Evolutionary conservation across 1,140 invertebrate species (phyloP).

Genomic region (Cydia pomonella): DNA sequence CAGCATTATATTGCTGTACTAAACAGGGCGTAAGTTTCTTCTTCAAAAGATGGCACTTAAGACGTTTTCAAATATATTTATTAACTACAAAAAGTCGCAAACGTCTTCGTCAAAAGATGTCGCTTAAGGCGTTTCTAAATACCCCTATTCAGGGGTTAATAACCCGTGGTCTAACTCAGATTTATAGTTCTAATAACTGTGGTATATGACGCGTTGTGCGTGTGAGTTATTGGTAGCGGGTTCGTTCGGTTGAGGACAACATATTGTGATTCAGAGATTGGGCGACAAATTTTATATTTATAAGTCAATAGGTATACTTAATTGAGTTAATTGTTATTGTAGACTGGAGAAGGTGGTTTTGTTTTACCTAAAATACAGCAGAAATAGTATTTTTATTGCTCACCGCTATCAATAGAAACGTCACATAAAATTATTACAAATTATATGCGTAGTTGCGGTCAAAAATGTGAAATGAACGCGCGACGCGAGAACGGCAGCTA

Average conservation of each 20-base stretch:
- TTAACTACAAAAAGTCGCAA: not conserved
- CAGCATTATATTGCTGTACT: too few relatives aligned
- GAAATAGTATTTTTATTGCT: too few relatives aligned
- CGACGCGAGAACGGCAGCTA: too few relatives aligned
- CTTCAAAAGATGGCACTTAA: not conserved
- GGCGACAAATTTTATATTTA: not conserved
- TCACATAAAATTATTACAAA: too few relatives aligned
- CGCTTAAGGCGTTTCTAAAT: not conserved
- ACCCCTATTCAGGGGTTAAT: not conserved
- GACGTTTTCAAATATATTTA: not conserved
- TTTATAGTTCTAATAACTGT: slow-evolving; percentile 8
- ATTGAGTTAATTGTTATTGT: too few relatives aligned
- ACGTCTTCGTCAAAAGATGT: not conserved
- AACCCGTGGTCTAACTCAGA: slow-evolving; percentile 8
- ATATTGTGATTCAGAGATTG: not conserved
- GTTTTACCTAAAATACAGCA: too few relatives aligned
- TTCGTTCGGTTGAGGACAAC: not conserved
- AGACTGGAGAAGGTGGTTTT: too few relatives aligned
- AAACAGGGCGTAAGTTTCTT: too few relatives aligned
- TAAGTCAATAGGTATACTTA: too few relatives aligned
- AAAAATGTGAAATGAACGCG: too few relatives aligned
- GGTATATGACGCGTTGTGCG: slow-evolving; percentile 4
- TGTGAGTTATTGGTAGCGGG: not conserved
- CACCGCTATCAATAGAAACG: too few relatives aligned
- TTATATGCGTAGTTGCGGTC: too few relatives aligned